Evolutionary conservation across 2,888 invertebrate genomes (phyloP), one percentile per base, ranked within the genome.

Genomic region (Pandemis cinnamomeana): DNA sequence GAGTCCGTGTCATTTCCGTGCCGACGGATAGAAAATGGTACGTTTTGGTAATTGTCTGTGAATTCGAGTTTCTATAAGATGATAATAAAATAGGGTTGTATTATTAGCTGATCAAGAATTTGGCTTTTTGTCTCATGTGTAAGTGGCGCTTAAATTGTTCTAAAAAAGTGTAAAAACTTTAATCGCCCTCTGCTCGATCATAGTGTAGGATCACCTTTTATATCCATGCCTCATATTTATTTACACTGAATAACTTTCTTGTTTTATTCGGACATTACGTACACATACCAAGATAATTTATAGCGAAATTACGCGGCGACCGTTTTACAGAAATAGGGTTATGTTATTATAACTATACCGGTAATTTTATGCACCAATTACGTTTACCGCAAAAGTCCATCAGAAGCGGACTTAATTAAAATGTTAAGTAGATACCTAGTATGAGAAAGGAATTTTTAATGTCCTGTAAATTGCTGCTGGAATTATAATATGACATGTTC

Each of bases 1-100:
- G 83, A 88, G 90, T 90, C 87, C 83, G 84, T 92, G 90, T 92
- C 92, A 91, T 92, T 92, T 90, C 83, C 82, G 82, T 84, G 77
- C 81, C 75, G 76, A 80, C 78, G 77, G 69, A 77, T 80, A 79
- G 81, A 84, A 83, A 84, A 83, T 84, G 82, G 82, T 77, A 78
- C 82, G 79, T 82, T 81, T 78, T 79, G 80, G 84, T 90, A 90
- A 91, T 90, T 89, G 89, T 83, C 86, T 89, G 89, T 86, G 89
- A 91, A 89, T 71, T 63, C 51, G 36, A 58, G 48, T 72, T 51
- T 27, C 27, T 66, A 63, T 36, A 44, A 66, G 48, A 69, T 27
- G 13, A 51, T 51, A 61, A 60, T 60, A 8, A 63, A n/a, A 27
- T 8, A 27, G 46, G 63, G 48, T 64, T 48, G 15, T 58, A 5